A percentile compares a stretch with the other conserved stretches of the same genome.
phyloP scores from a whole-genome alignment of 2,797 vertebrate species.

The Ctenochaetus hawaiiensis region DNA sequence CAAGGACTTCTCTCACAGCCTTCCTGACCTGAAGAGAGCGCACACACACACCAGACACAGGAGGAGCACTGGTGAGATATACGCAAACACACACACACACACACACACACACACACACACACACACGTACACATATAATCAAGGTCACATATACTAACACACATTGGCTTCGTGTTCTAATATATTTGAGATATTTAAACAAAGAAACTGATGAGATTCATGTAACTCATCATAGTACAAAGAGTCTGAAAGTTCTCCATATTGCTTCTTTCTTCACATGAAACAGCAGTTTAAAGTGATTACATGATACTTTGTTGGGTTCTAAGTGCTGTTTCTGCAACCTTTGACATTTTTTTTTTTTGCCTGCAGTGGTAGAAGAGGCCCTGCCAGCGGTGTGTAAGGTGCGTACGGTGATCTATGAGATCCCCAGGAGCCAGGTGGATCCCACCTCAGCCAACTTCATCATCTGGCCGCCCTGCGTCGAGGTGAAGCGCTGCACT shows the following conservation, averaged over 20 bases:
- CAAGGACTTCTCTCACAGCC: constrained; percentile 85
- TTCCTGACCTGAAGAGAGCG: constrained; percentile 85
- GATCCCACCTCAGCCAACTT: constrained; percentile 97
- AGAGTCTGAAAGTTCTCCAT: no score
- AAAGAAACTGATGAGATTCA: no score
- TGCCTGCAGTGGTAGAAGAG: constrained; percentile 84
- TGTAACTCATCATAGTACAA: no score
- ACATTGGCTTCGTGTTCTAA: no score
- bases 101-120: constrained; percentile 79
- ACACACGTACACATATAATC: constrained; percentile 14
- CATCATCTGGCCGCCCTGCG: constrained; percentile 96
- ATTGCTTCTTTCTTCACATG: no score
- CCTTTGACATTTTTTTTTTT: not conserved
- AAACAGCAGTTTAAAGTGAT: no score
- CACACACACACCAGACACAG: constrained; percentile 89
- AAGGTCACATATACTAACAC: not conserved
- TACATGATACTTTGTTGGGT: no score
- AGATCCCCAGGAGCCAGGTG: constrained; percentile 96
- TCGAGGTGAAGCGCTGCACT: constrained; percentile 95
- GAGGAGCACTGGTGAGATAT: constrained; percentile 91
- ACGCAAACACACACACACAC: constrained; percentile 28
- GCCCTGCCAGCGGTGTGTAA: constrained; percentile 93
- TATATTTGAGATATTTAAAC: no score
- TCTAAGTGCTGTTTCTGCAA: no score
- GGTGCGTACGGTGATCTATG: constrained; percentile 94